Conservation (phyloP, 2,888 invertebrate species). For the Drosophila colorata region DNA sequence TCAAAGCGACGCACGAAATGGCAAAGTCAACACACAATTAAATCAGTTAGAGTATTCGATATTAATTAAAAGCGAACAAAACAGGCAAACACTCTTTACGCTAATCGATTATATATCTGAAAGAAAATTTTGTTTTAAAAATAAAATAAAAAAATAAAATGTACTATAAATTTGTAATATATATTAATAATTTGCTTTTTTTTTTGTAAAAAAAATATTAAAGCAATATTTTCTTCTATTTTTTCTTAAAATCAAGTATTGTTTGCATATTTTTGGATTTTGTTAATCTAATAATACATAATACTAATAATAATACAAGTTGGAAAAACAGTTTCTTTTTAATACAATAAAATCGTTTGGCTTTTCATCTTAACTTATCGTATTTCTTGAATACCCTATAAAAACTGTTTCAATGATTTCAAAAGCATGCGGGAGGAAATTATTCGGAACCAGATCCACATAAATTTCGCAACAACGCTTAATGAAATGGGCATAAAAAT, state of each 20-base stretch:
- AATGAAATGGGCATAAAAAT: conserved; percentile 63
- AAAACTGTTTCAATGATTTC: not conserved
- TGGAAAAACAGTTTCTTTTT: too few relatives aligned
- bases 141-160: not conserved
- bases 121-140: not conserved
- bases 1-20: conserved; percentile 65
- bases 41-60: conserved; percentile 29
- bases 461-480: conserved; percentile 61
- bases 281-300: too few relatives aligned
- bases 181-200: too few relatives aligned
- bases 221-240: too few relatives aligned
- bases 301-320: too few relatives aligned
- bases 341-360: not conserved
- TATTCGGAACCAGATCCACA: conserved; percentile 23
- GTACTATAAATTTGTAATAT: too few relatives aligned
- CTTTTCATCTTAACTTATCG: not conserved
- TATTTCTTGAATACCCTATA: conserved; percentile 6
- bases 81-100: conserved; percentile 15
- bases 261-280: not conserved
- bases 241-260: too few relatives aligned
- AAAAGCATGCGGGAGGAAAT: conserved; percentile 36
- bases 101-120: not conserved
- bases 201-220: too few relatives aligned
- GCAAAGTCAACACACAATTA: conserved; percentile 79
- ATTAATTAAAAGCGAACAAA: not conserved